Base-by-base conservation (phyloP, 2,888 invertebrate genomes). In the Cataglyphis rosenhaueri region DNA sequence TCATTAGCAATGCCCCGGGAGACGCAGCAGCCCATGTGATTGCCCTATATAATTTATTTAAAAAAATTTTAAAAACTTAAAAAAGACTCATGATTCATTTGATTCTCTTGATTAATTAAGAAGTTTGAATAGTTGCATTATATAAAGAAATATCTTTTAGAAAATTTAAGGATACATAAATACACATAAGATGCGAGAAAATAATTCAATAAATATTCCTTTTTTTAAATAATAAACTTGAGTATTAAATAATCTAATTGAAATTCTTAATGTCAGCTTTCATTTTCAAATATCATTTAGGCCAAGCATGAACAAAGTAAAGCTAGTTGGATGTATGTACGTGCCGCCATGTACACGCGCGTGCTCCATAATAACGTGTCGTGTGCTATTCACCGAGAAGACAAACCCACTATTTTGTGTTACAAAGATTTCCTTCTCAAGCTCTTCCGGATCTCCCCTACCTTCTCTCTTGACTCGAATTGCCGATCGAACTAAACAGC, bases 371-470 rank as follows among this genome's bases (percentile, higher is more conserved):
- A 84, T 81, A 86, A 84, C 74, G 75, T 68, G 81, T 82, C 81
- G 86, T 86, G 70, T 83, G 82, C 88, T 85, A 84, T 88, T 88
- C 88, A 83, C 86, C 84, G 65, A 59, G 73, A 61, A 68, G 75
- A 82, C 71, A 83, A 86, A 59, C 62, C 64, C 65, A 44, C 68
- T 84, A 81, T 82, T 85, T 87, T 84, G 84, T 85, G 38, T 48
- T 86, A 82, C 86, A 75, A 89, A 86, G 85, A 83, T 90, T 88
- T 89, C 81, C 85, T 62, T 81, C 81, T 57, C 71, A 41, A 48
- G 59, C 82, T 87, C 89, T 90, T 90, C 88, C 89, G 87, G 84
- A 86, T 88, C 86, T 89, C 89, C 85, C 83, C 84, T 32, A 83
- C 82, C 73, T 88, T 25, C 12, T 84, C 87, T 84, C 84, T 71